Evolutionary conservation across 2,113 vertebrate genomes (phyloP), one percentile per base, ranked within the genome.

Genomic region (Psittacus erithacus): DNA sequence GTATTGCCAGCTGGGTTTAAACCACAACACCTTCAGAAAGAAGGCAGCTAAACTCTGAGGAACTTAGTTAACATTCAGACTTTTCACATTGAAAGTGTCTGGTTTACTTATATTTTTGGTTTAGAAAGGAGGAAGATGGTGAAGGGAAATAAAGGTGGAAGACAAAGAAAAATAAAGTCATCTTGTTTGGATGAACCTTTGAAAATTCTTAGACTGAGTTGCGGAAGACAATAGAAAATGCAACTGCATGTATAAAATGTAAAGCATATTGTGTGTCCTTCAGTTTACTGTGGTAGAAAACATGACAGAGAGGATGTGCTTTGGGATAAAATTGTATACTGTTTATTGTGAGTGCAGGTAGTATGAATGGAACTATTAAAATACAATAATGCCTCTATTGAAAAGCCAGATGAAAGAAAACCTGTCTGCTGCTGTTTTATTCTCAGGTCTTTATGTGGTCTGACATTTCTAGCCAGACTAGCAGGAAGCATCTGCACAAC

Each of bases 391-490:
- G 28, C 24, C 39, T 71, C 67, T 82, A 11, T 20, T 68, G 24
- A 91, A 75, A 88, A 93, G 64, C 29, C 27, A 52, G 39, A 69
- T 62, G 73, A 84, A 67, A 87, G 57, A 64, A 86, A 76, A 80
- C 11, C 73, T 67, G 49, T 67, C 75, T 39, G 24, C 14, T 59
- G 44, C 20, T 84, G 23, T 92, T 75, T 71, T 64, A 35, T 75
- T 89, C 73, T 86, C 55, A 55, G 60, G 41, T 78, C 43, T 60
- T 86, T 68, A 50, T 39, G 89, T 27, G 29, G 47, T 65, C 47
- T 96, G 91, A 81, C 86, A 84, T 81, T 94, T 91, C 69, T 13
- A 89, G 44, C 35, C 52, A 57, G 68, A n/a, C 23, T 64, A 86
- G 62, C 81, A 71, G 69, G 69, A 47, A 92, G 81, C 77, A 95